Conservation (phyloP, 1,140 invertebrate species). For the Micrasema longulum region DNA sequence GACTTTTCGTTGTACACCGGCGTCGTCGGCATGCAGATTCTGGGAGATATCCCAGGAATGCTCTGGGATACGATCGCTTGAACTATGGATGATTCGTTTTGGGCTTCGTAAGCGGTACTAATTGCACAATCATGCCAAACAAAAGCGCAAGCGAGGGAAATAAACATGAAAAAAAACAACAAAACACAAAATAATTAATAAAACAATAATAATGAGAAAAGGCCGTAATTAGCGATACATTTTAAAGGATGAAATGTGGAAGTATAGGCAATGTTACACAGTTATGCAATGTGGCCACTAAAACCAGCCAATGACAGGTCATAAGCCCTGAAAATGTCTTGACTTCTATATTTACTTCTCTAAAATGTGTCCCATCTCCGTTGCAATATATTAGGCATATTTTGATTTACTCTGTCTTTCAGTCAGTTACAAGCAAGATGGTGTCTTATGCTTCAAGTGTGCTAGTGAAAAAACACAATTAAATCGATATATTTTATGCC, state of each 20-base stretch:
- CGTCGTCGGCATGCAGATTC: slow-evolving; percentile 63
- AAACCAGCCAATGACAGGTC: too few relatives aligned
- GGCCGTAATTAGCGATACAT: neutral
- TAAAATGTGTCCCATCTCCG: too few relatives aligned
- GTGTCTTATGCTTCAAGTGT: too few relatives aligned
- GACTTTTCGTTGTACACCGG: slow-evolving; percentile 63
- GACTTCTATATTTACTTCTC: too few relatives aligned
- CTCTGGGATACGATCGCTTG: slow-evolving; percentile 68
- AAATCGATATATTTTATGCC: too few relatives aligned
- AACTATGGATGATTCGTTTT: slow-evolving; percentile 66
- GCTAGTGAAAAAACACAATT: too few relatives aligned
- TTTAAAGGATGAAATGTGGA: too few relatives aligned
- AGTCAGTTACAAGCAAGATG: too few relatives aligned
- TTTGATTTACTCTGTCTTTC: too few relatives aligned
- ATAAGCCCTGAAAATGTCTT: too few relatives aligned
- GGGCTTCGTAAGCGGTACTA: slow-evolving; percentile 52
- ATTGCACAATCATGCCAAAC: slow-evolving; percentile 19
- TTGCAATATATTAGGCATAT: too few relatives aligned
- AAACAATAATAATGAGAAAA: neutral
- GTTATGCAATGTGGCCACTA: too few relatives aligned
- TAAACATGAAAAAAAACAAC: slow-evolving; percentile 37
- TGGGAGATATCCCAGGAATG: slow-evolving; percentile 64
- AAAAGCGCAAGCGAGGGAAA: slow-evolving; percentile 24
- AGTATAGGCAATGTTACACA: neutral
- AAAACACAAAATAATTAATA: slow-evolving; percentile 5